Percentiles rank a stretch among this genome's conserved stretches.
Evolutionary conservation across 2,113 vertebrate species (phyloP).

Genomic region (Zingel zingel): DNA sequence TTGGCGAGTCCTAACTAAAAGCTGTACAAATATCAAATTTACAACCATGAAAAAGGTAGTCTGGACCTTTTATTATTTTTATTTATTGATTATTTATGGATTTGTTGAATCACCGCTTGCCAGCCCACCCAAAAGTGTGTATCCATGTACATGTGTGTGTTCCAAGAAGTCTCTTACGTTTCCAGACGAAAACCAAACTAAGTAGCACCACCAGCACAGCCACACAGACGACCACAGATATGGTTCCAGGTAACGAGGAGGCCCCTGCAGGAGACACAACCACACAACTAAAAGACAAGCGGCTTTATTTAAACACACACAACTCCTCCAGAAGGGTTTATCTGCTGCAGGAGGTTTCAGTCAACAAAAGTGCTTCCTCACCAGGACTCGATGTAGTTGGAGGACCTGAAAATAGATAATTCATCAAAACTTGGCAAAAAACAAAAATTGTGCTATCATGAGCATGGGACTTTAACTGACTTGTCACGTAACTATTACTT

Average conservation of each 20-base stretch:
- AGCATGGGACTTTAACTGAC: too few species aligned
- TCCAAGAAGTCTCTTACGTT: constrained; percentile 10
- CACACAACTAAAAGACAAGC: background rate
- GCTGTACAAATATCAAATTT: background rate
- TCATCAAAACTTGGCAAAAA: too few species aligned
- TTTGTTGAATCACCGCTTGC: background rate
- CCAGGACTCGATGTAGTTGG: too few species aligned
- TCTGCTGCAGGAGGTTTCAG: too few species aligned
- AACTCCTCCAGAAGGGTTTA: background rate
- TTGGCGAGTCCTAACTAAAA: too few species aligned
- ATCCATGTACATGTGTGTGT: background rate
- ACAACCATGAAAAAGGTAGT: background rate
- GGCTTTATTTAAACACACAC: background rate
- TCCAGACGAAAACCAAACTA: background rate
- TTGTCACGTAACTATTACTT: too few species aligned
- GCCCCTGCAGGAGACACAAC: background rate
- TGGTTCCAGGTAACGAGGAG: accelerated
- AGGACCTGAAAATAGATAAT: background rate
- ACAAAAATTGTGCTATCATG: too few species aligned
- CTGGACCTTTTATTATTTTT: background rate
- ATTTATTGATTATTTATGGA: background rate
- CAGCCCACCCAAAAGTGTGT: background rate
- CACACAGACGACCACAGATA: background rate
- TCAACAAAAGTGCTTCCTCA: background rate
- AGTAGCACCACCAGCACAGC: background rate